Percentiles rank a stretch among this genome's conserved stretches.
phyloP scores from a whole-genome alignment of 2,797 vertebrate genomes.

The Neomorphus geoffroyi region DNA sequence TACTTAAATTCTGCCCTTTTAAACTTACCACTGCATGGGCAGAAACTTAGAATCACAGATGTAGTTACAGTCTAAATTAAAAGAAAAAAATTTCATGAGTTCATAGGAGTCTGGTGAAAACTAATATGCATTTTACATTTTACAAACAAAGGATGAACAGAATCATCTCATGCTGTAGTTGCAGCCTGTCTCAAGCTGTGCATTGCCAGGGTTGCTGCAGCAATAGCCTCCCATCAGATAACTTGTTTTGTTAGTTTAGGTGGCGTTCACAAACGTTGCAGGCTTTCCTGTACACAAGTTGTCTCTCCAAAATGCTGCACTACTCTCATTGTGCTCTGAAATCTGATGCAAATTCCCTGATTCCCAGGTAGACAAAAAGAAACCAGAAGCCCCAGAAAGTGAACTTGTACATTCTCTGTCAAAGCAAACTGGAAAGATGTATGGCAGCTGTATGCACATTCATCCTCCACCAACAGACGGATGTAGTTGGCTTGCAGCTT shows the following conservation, averaged over 20 bases:
- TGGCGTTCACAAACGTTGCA: not conserved
- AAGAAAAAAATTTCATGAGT: not conserved
- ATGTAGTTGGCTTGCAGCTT: not conserved
- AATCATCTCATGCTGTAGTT: rapidly evolving
- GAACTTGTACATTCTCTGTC: not conserved
- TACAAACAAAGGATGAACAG: not conserved
- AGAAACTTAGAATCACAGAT: not conserved
- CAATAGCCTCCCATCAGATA: not conserved
- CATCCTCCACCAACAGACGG: not conserved
- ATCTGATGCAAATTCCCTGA: not conserved
- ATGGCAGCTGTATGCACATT: not conserved
- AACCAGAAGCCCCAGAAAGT: not conserved
- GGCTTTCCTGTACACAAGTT: not conserved
- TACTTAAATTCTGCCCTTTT: not conserved
- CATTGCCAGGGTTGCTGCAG: not conserved
- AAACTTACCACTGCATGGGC: not conserved
- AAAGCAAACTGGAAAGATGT: not conserved
- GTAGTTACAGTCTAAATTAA: not conserved
- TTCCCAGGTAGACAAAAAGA: not conserved
- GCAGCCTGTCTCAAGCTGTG: not conserved
- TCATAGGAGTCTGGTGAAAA: not conserved
- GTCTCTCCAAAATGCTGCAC: not conserved
- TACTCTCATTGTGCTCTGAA: not conserved
- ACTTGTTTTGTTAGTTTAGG: not conserved
- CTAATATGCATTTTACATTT: not conserved